Conservation (phyloP, 2,888 invertebrate species). For the Euphydryas editha region DNA sequence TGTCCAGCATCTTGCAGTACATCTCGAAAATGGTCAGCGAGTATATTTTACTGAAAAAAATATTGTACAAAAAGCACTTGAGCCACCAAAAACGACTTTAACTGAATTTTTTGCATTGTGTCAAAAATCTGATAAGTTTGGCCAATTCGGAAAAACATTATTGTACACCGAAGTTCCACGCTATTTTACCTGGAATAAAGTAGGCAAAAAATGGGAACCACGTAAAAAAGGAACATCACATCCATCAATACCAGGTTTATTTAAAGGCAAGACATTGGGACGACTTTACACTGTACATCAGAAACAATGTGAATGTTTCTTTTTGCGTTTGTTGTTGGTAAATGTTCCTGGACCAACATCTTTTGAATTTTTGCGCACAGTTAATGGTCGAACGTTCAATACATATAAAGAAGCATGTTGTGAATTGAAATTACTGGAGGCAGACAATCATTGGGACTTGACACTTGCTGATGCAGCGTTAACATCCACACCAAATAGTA, state of each 20-base stretch:
- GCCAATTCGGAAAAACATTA: slow-evolving; percentile 32
- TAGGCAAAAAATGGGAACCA: slow-evolving; percentile 14
- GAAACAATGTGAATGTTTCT: slow-evolving; percentile 43
- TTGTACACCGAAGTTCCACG: slow-evolving; percentile 19
- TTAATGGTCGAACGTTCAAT: slow-evolving; percentile 40
- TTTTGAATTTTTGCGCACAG: slow-evolving; percentile 44
- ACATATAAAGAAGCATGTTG: slow-evolving; percentile 44
- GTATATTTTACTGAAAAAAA: slow-evolving; percentile 35
- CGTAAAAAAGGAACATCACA: slow-evolving; percentile 1
- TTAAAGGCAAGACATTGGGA: slow-evolving; percentile 34
- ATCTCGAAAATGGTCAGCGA: slow-evolving; percentile 38
- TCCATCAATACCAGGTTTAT: slow-evolving; percentile 29
- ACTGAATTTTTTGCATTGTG: slow-evolving; percentile 36
- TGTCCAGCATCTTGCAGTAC: slow-evolving; percentile 24
- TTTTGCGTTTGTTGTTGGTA: slow-evolving; percentile 44
- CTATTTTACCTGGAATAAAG: slow-evolving; percentile 23
- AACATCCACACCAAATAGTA: slow-evolving; percentile 32
- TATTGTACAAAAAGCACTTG: slow-evolving; percentile 30
- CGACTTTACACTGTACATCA: slow-evolving; percentile 33
- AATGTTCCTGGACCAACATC: slow-evolving; percentile 44
- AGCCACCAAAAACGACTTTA: slow-evolving; percentile 30
- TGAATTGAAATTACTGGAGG: slow-evolving; percentile 45
- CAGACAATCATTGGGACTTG: slow-evolving; percentile 28
- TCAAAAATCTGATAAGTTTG: slow-evolving; percentile 33
- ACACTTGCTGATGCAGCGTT: slow-evolving; percentile 29